Conservation (phyloP, 53 echinoderm and acorn worm genomes). For the Glandiceps talaboti region DNA sequence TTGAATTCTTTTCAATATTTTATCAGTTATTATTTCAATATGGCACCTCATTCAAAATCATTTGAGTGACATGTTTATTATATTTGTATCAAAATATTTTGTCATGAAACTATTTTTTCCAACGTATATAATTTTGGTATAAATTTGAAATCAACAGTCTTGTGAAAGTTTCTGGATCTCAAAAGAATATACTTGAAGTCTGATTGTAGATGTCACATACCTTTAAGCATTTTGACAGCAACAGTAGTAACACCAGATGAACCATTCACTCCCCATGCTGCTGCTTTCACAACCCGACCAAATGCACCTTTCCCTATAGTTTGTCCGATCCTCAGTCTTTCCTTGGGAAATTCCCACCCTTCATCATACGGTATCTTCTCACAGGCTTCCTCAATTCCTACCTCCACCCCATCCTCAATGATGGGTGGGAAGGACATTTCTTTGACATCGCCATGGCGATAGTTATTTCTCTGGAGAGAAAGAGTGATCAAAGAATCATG, state of each 20-base stretch:
- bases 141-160: no score
- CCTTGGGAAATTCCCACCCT: constrained; percentile 74
- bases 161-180: no score
- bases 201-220: no score
- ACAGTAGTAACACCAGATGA: constrained; percentile 43
- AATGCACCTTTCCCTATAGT: constrained; percentile 83
- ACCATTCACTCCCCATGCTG: constrained; percentile 68
- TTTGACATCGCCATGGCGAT: background rate
- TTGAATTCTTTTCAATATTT: no score
- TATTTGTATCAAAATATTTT: no score
- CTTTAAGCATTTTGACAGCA: constrained; percentile 76
- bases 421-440: background rate
- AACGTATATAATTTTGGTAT: no score
- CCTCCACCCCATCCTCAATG: background rate
- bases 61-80: no score
- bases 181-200: no score
- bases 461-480: background rate
- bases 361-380: constrained; percentile 61
- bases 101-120: no score
- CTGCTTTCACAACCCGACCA: constrained; percentile 80
- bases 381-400: constrained; percentile 29
- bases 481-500: background rate
- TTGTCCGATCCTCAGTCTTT: constrained; percentile 58
- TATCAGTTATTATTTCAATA: no score
- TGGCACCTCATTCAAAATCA: no score